Evolutionary conservation across 2,888 invertebrate genomes (phyloP).

Genomic region (Syritta pipiens): DNA sequence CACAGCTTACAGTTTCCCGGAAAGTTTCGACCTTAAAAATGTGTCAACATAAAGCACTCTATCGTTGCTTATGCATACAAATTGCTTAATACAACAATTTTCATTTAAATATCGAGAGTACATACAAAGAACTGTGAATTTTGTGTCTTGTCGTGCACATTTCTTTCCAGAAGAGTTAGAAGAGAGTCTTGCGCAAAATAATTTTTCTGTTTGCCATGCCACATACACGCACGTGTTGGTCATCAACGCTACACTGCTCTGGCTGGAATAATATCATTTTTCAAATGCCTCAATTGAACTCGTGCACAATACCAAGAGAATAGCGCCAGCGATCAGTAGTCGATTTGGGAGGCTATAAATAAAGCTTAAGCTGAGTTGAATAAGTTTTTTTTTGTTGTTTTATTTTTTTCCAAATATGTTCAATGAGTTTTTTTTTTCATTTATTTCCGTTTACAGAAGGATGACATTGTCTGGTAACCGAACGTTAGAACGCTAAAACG

Average conservation of each 20-base stretch:
- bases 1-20: slow-evolving; percentile 49
- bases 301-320: too few species aligned
- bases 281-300: slow-evolving; percentile 53
- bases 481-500: too few species aligned
- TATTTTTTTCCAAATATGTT: neutral
- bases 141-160: slow-evolving; percentile 37
- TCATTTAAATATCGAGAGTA: slow-evolving; percentile 43
- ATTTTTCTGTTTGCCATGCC: neutral
- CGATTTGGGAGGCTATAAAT: slow-evolving; percentile 34
- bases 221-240: slow-evolving; percentile 13
- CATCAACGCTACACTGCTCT: slow-evolving; percentile 15
- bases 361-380: slow-evolving; percentile 31
- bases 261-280: slow-evolving; percentile 36
- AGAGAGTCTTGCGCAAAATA: slow-evolving; percentile 30
- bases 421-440: slow-evolving; percentile 2
- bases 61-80: slow-evolving; percentile 47
- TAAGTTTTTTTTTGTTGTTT: too few species aligned
- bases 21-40: slow-evolving; percentile 53
- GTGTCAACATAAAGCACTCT: slow-evolving; percentile 28
- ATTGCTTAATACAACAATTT: slow-evolving; percentile 46
- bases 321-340: too few species aligned
- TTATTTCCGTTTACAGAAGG: slow-evolving; percentile 6
- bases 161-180: slow-evolving; percentile 43
- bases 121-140: neutral
- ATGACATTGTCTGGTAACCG: too few species aligned